These are phyloP conservation scores for Nansenia antarctica DNA, from an alignment of 2,113 vertebrate genomes.

Conservation along the genomic window DNA sequence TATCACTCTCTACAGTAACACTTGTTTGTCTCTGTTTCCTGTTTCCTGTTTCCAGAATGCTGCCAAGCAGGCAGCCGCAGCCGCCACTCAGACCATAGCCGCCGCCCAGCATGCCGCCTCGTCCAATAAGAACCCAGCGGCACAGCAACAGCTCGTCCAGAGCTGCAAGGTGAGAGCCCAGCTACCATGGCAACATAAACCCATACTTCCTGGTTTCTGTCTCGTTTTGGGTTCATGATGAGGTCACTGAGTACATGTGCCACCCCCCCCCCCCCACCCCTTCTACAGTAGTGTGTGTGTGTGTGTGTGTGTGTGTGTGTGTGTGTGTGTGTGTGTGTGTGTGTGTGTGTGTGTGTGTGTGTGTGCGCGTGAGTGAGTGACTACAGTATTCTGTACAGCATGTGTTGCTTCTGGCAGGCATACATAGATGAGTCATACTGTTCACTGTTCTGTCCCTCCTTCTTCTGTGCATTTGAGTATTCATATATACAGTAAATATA, in stretches of 20 bases:
- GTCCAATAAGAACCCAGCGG: constrained; percentile 88
- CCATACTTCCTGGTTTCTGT: constrained; percentile 2
- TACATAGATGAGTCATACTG: too few relatives aligned
- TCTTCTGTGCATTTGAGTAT: too few relatives aligned
- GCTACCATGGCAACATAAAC: background rate
- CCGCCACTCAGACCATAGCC: constrained; percentile 92
- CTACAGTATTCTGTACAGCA: too few relatives aligned
- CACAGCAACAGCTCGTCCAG: constrained; percentile 91
- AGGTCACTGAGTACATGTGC: background rate
- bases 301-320: background rate
- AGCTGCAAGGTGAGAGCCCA: constrained; percentile 90
- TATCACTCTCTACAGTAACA: too few relatives aligned
- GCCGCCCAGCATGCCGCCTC: constrained; percentile 89
- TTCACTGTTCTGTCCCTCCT: too few relatives aligned
- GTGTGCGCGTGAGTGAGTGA: too few relatives aligned
- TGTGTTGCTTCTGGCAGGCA: too few relatives aligned
- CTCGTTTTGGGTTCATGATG: background rate
- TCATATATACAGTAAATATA: too few relatives aligned
- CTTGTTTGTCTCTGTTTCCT: background rate
- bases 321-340: background rate
- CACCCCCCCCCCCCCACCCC: background rate
- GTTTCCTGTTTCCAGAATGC: constrained; percentile 81
- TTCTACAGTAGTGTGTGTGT: background rate
- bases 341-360: background rate
- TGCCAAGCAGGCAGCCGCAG: constrained; percentile 92